A percentile compares a stretch with the other conserved stretches of the same genome.
These are phyloP conservation scores for Camptogramma bilineatum DNA, from an alignment of 2,888 invertebrate genomes.

Conservation along the genomic window DNA sequence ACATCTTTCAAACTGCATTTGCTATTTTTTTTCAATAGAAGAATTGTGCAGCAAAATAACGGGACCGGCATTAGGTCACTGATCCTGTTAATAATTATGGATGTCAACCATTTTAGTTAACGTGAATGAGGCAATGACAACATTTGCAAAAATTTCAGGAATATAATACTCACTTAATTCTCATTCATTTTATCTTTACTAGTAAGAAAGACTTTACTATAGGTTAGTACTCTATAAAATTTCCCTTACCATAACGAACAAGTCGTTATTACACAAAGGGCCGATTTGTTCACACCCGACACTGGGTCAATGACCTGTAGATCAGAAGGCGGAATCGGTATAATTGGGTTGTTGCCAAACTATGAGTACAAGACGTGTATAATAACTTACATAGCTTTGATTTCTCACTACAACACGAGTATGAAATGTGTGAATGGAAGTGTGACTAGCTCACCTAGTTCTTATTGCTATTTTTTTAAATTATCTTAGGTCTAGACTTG, in stretches of 20 bases:
- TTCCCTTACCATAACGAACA: conserved; percentile 7
- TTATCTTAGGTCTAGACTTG: not conserved
- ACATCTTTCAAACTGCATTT: not conserved
- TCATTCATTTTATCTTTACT: not conserved
- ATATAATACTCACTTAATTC: too few relatives aligned
- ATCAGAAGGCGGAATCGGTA: conserved; percentile 31
- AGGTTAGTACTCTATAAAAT: conserved; percentile 29
- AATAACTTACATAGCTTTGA: conserved; percentile 22
- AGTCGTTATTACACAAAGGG: conserved; percentile 9
- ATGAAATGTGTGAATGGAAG: conserved; percentile 44
- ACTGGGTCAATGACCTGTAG: conserved; percentile 32
- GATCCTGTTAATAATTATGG: too few relatives aligned
- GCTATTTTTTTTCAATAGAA: not conserved
- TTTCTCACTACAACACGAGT: conserved; percentile 24
- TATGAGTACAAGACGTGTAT: conserved; percentile 12
- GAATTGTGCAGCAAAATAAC: too few relatives aligned
- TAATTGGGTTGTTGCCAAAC: conserved; percentile 33
- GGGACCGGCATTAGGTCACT: too few relatives aligned
- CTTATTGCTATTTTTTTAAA: not conserved
- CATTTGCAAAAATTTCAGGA: too few relatives aligned
- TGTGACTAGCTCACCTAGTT: not conserved
- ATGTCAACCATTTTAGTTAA: too few relatives aligned
- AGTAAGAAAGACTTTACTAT: not conserved
- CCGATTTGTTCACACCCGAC: conserved; percentile 17
- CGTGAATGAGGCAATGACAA: too few relatives aligned